These are phyloP conservation scores for Brenthis ino DNA, from an alignment of 2,888 invertebrate genomes.

Conservation along the genomic window DNA sequence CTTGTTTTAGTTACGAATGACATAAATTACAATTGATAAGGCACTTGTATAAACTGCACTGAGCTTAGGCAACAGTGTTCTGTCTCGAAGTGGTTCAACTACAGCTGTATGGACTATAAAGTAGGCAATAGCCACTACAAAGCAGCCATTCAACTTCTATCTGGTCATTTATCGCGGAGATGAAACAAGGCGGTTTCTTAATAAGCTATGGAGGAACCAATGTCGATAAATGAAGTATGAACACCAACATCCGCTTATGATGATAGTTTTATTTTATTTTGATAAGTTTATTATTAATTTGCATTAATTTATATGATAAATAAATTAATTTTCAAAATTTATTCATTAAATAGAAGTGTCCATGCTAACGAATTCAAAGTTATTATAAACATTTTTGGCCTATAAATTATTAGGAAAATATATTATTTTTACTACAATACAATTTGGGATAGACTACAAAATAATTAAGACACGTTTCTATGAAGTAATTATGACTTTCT, in stretches of 20 bases:
- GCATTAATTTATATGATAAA: too few relatives aligned
- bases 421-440: too few relatives aligned
- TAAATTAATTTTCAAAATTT: too few relatives aligned
- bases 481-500: too few relatives aligned
- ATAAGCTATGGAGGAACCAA: constrained; percentile 49
- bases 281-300: too few relatives aligned
- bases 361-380: too few relatives aligned
- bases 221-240: constrained; percentile 43
- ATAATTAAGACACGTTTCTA: too few relatives aligned
- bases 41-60: constrained; percentile 30
- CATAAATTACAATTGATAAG: constrained; percentile 36
- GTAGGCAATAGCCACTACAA: constrained; percentile 75
- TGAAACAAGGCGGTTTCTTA: constrained; percentile 68
- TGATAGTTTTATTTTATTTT: constrained; percentile 1
- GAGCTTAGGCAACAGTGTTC: constrained; percentile 28
- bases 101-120: constrained; percentile 71
- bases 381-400: too few relatives aligned
- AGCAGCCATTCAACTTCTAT: constrained; percentile 75
- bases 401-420: too few relatives aligned
- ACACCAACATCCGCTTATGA: constrained; percentile 12
- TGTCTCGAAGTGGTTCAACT: constrained; percentile 58
- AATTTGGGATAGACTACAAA: too few relatives aligned
- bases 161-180: constrained; percentile 78
- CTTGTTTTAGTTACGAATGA: constrained; percentile 15
- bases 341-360: too few relatives aligned